These are phyloP conservation scores for Penaeus monodon DNA, from an alignment of 2,888 invertebrate genomes.

Conservation along the genomic window DNA sequence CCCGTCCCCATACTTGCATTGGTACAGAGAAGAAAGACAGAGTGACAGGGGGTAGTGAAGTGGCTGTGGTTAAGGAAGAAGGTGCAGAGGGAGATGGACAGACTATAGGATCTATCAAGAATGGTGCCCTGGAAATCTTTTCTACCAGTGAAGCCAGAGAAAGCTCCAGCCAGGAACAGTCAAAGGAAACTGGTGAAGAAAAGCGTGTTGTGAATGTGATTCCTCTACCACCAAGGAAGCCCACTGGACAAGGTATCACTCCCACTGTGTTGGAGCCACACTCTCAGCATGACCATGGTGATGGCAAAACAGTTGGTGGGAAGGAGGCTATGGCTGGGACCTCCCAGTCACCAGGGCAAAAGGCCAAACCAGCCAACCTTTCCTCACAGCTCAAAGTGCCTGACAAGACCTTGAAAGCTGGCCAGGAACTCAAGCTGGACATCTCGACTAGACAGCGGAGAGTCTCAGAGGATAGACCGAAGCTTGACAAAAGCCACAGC, in stretches of 20 bases:
- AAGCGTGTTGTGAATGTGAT: slow-evolving; percentile 35
- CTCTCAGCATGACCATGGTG: no score
- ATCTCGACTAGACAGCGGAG: slow-evolving; percentile 14
- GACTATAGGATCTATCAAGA: not conserved
- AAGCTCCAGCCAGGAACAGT: not conserved
- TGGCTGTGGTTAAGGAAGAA: slow-evolving; percentile 14
- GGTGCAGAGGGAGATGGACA: not conserved
- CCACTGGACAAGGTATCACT: slow-evolving; percentile 24
- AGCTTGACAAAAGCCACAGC: slow-evolving; percentile 84
- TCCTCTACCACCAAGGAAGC: slow-evolving; percentile 55
- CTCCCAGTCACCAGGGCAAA: slow-evolving; percentile 6
- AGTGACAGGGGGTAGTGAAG: not conserved
- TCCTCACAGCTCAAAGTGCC: not conserved
- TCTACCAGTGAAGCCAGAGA: not conserved
- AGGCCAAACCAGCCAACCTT: not conserved
- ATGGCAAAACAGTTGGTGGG: not conserved
- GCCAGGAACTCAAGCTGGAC: slow-evolving; percentile 1
- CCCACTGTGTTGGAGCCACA: no score
- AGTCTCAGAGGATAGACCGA: slow-evolving; percentile 72
- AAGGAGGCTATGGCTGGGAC: not conserved
- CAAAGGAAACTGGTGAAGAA: not conserved
- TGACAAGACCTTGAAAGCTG: not conserved
- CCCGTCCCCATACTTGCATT: slow-evolving; percentile 57
- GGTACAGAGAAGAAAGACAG: slow-evolving; percentile 46
- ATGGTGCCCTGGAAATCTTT: not conserved